phyloP scores from a whole-genome alignment of 2,888 invertebrate genomes.

The Tanytarsus gracilentus region DNA sequence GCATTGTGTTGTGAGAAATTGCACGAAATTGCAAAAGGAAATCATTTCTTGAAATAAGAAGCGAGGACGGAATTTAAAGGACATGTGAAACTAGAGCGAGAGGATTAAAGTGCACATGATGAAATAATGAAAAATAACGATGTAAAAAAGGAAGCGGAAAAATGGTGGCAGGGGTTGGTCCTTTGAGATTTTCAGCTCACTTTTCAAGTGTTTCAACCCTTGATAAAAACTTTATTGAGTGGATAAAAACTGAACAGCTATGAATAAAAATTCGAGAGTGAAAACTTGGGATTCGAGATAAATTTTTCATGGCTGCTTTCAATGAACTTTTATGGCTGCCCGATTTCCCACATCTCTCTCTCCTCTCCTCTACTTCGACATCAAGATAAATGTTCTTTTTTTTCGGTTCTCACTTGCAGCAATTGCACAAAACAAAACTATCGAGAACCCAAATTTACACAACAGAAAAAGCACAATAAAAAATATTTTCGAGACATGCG shows the following conservation, averaged over 20 bases:
- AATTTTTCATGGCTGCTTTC: constrained; percentile 11
- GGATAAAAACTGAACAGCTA: no score
- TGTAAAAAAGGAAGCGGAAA: no score
- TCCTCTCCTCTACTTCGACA: background rate
- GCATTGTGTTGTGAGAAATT: no score
- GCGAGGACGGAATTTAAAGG: background rate
- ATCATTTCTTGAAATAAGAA: no score
- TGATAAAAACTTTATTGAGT: no score
- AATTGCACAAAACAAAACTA: background rate
- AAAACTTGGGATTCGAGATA: background rate
- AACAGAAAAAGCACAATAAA: no score
- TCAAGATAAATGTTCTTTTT: background rate
- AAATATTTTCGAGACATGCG: no score
- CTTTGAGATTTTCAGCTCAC: no score
- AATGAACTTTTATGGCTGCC: background rate
- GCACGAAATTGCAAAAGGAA: background rate
- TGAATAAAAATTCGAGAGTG: constrained; percentile 5
- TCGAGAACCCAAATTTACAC: background rate
- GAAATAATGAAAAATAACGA: constrained; percentile 12
- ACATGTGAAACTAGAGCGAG: no score
- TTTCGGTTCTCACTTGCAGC: background rate
- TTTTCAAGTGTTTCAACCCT: no score
- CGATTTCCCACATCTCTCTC: background rate
- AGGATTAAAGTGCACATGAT: background rate
- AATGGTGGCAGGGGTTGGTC: no score